Conservation (phyloP, 2,113 vertebrate genomes). For the Malurus melanocephalus region DNA sequence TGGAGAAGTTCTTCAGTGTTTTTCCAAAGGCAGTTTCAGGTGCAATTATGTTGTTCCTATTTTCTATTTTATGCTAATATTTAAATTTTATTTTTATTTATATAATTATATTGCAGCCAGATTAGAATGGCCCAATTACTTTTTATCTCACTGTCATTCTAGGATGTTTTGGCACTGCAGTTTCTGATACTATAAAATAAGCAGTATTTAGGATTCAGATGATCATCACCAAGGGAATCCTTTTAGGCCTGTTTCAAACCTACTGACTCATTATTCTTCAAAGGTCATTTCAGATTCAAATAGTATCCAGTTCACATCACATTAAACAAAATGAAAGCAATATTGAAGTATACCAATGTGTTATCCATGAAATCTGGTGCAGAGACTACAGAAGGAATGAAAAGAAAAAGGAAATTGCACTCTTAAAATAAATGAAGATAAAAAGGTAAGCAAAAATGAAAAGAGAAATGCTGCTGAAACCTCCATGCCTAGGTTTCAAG, state of each 20-base stretch:
- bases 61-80: background rate
- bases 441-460: background rate
- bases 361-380: background rate
- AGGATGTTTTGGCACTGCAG: background rate
- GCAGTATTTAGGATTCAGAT: background rate
- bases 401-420: background rate
- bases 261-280: background rate
- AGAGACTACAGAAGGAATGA: background rate
- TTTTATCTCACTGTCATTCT: background rate
- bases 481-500: background rate
- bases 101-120: background rate
- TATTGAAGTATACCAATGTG: background rate
- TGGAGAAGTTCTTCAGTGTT: background rate
- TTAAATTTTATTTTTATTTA: background rate
- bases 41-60: background rate
- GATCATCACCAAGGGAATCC: background rate
- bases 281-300: background rate
- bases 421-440: background rate
- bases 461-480: background rate
- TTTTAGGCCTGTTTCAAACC: background rate
- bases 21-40: background rate
- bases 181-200: background rate
- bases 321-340: background rate
- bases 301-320: background rate
- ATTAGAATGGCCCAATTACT: background rate